A percentile compares a stretch with the other conserved stretches of the same genome.
These are phyloP conservation scores for Staurois parvus DNA, from an alignment of 2,797 vertebrate species.

Conservation along the genomic window DNA sequence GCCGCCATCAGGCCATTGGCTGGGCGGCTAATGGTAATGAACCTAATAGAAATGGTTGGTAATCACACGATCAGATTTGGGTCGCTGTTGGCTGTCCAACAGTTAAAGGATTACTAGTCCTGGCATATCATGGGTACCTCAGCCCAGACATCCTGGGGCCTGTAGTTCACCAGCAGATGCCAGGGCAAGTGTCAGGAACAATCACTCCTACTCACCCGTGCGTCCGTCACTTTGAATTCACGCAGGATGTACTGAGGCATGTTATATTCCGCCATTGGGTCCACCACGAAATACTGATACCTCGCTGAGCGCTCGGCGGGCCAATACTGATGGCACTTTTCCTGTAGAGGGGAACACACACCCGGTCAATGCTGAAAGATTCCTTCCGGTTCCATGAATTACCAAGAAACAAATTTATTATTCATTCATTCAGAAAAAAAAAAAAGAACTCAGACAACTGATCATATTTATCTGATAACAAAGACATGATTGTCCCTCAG, in stretches of 20 bases:
- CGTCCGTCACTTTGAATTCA: constrained; percentile 97
- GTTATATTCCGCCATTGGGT: constrained; percentile 99
- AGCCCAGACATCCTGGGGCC: too few relatives aligned
- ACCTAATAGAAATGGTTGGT: too few relatives aligned
- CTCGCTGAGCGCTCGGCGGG: constrained; percentile 94
- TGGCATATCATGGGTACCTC: too few relatives aligned
- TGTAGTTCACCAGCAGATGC: too few relatives aligned
- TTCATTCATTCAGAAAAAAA: not conserved
- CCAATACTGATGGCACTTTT: constrained; percentile 99
- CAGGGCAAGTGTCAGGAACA: not conserved
- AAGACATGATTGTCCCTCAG: not conserved
- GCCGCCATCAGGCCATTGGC: too few relatives aligned
- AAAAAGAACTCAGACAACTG: not conserved
- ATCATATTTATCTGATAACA: not conserved
- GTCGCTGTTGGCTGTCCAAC: too few relatives aligned
- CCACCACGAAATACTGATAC: constrained; percentile 97
- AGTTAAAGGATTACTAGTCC: too few relatives aligned
- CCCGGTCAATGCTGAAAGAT: not conserved
- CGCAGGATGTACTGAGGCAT: constrained; percentile 98
- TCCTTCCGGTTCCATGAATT: not conserved
- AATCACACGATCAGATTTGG: too few relatives aligned
- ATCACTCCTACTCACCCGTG: constrained; percentile 81
- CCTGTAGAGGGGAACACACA: constrained; percentile 74
- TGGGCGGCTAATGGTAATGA: too few relatives aligned
- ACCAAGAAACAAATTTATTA: not conserved